Base-by-base conservation (phyloP, 2,797 vertebrate genomes). In the Squalus acanthias region DNA sequence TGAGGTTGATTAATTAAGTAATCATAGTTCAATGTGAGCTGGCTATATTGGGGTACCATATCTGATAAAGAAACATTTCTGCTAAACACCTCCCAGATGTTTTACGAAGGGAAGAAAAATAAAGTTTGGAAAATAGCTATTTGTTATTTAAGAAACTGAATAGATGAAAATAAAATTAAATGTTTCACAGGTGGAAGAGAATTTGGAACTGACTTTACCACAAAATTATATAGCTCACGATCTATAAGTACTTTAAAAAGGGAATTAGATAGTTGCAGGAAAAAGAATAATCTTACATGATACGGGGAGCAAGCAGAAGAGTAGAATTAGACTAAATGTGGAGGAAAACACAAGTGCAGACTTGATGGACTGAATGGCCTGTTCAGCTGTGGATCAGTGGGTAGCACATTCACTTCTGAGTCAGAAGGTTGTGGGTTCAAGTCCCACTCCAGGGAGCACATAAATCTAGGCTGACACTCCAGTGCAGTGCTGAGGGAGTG, bases 1-100 rank as follows among this genome's bases (percentile, higher is more conserved):
- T 65, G 93, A 24, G n/a, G 46, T 26, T 53, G 93, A 95, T 95
- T 50, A 53, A 95, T 95, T 95, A 50, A 95, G 22, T 69, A 95
- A 95, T 95, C 63, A 95, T 22, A 70, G 67, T 95, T 26, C n/a
- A 69, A 46, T 26, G 39, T 95, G 20, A 50, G 4, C 67, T 93
- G 91, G 63, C 46, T 50, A 2, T n/a, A 72, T 95, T 39, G 46
- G 20, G 20, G 67, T 69, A 26, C 93, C 74, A 76, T 53, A 26
- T 46, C 65, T 46, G 20, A 50, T 9, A 69, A 63, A 60, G 93
- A 70, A 95, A 10, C 93, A 46, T 70, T 95, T 69, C 67, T 95
- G 65, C 22, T 70, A 70, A 95, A 72, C 33, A 72, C 39, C 24
- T 91, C 29, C 60, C 88, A 72, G 65, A 69, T 69, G 50, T 69